These are phyloP conservation scores for Istiophorus platypterus DNA, from an alignment of 2,113 vertebrate species.

Conservation along the genomic window DNA sequence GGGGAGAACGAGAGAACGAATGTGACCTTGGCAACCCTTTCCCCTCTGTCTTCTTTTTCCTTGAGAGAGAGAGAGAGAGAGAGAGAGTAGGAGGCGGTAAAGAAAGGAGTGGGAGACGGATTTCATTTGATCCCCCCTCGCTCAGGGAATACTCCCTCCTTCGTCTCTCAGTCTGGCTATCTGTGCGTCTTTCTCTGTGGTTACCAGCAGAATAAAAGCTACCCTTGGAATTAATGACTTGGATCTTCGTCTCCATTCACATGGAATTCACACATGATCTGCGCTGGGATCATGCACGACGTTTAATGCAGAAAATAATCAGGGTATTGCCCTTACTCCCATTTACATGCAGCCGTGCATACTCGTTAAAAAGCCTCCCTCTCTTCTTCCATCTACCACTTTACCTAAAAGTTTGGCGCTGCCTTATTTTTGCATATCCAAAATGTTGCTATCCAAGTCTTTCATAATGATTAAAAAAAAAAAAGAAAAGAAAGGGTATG, in stretches of 20 bases:
- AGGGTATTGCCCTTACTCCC: too few relatives aligned
- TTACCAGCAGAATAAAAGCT: conserved; percentile 66
- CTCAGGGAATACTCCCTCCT: conserved; percentile 74
- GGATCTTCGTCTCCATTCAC: conserved; percentile 55
- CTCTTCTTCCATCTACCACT: too few relatives aligned
- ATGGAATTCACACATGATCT: conserved; percentile 46
- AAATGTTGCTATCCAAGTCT: too few relatives aligned
- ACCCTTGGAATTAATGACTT: conserved; percentile 75
- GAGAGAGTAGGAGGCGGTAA: conserved; percentile 28
- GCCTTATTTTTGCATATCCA: too few relatives aligned
- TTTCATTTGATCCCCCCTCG: conserved; percentile 75
- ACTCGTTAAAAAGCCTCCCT: too few relatives aligned
- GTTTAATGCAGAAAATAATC: too few relatives aligned
- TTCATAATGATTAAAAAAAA: too few relatives aligned
- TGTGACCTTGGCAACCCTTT: conserved; percentile 74
- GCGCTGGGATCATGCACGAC: conserved; percentile 33
- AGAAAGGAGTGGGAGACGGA: conserved; percentile 57
- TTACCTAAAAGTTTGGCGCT: too few relatives aligned
- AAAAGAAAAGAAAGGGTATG: too few relatives aligned
- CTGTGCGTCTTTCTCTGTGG: conserved; percentile 55
- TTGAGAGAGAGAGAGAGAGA: conserved; percentile 54
- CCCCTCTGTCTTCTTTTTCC: conserved; percentile 46
- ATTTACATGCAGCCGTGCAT: too few relatives aligned
- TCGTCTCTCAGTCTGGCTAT: conserved; percentile 49
- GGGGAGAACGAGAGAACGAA: conserved; percentile 41